Conservation (phyloP, 2,797 vertebrate genomes). For the Micropoecilia bifurca region DNA sequence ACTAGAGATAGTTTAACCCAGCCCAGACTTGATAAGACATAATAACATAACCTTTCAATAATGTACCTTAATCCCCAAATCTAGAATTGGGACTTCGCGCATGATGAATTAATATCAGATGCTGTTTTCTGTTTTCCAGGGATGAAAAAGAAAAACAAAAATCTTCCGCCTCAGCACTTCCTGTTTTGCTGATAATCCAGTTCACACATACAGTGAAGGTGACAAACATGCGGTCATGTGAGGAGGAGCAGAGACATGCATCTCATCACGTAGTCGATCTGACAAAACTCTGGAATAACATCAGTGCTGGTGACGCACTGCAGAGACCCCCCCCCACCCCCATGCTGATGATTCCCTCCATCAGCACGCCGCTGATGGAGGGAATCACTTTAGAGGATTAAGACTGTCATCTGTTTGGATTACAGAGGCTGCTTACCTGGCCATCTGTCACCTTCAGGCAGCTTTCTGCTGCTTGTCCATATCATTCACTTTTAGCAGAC, state of each 20-base stretch:
- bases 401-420: conserved; percentile 61
- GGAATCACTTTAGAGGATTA: conserved; percentile 71
- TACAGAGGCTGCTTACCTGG: conserved; percentile 56
- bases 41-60: background rate
- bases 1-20: background rate
- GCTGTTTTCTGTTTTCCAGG: background rate
- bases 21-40: background rate
- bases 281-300: conserved; percentile 12
- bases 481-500: background rate
- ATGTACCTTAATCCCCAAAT: background rate
- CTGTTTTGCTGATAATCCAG: background rate
- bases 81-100: background rate
- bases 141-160: background rate
- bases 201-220: background rate
- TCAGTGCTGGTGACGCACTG: background rate
- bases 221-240: conserved; percentile 1
- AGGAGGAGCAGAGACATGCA: background rate
- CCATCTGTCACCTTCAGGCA: conserved; percentile 62
- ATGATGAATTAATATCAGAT: background rate
- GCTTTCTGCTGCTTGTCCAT: conserved; percentile 1
- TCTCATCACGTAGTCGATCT: conserved; percentile 14
- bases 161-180: background rate
- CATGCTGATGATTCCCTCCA: background rate
- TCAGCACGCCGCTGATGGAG: conserved; percentile 18
- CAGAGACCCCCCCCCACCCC: background rate